Evolutionary conservation across 2,888 invertebrate genomes (phyloP), one percentile per base, ranked within the genome.

Genomic region (Aspidiotus rigidus): DNA sequence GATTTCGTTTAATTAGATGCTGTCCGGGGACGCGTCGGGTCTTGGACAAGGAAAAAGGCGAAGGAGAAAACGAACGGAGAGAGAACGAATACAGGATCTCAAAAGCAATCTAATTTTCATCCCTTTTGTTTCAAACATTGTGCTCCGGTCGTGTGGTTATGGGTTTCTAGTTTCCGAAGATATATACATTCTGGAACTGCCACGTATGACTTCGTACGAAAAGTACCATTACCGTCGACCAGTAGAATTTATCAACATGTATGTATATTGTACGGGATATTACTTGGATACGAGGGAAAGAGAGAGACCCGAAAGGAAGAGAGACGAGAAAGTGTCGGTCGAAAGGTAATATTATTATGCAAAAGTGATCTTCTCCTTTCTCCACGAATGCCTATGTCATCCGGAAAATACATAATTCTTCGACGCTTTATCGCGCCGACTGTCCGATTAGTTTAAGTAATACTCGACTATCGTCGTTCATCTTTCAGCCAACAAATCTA

Each of bases 51-150:
- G 28, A 17, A 59, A 39, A 59, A 42, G 56, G 40, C 56, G 44
- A 66, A 57, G 57, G 57, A 66, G 57, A 40, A 66, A 56, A 44
- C 42, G 44, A 57, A 66, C 13, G 42, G 57, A n/a, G 17, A 54
- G 41, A 16, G 11, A 8, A 9, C 41, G 55, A 64, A 64, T 57
- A 44, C 57, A 66, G 57, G 42, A 62, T 62, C 69, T 69, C 61
- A 54, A 62, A 69, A 69, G 69, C 69, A 69, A 69, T 69, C 69
- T 69, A 69, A 69, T 69, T 69, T 69, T 59, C 69, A 54, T 62
- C 69, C 69, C 69, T 69, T 69, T 69, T 69, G 69, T 69, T 69
- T 69, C 55, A 62, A 61, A 57, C 63, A 63, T 63, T 63, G 63
- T 63, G 39, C 63, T 63, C 16, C 17, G 63, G 42, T 63, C 63